Conservation (phyloP, 2,888 invertebrate genomes). For the Pandemis corylana region DNA sequence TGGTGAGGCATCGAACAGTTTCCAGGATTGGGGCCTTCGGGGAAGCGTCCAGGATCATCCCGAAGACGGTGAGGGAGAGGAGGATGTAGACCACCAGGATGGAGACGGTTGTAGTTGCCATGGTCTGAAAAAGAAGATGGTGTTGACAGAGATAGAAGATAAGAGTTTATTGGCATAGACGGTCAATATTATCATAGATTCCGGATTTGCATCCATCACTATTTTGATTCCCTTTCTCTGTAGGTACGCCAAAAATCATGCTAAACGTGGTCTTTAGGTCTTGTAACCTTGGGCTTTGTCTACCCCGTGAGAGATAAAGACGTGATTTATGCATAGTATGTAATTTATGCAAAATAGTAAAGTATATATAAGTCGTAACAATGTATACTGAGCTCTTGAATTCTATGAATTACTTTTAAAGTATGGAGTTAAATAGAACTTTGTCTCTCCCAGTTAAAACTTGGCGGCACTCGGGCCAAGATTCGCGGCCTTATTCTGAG, state of each 20-base stretch:
- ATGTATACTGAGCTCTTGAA: constrained; percentile 14
- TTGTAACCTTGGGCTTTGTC: too few species aligned
- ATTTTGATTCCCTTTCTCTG: too few species aligned
- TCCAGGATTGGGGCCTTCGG: constrained; percentile 85
- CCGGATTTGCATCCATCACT: too few species aligned
- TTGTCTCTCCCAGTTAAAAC: constrained; percentile 27
- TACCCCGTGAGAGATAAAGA: too few species aligned
- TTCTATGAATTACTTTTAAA: constrained; percentile 31
- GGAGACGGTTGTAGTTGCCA: constrained; percentile 78
- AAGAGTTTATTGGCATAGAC: too few species aligned
- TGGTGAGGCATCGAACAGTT: constrained; percentile 82
- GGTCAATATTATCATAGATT: too few species aligned
- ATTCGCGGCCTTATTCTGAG: constrained; percentile 22
- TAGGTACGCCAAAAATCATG: too few species aligned
- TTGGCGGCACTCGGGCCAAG: constrained; percentile 12
- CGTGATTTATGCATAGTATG: too few species aligned
- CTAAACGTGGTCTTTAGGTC: too few species aligned
- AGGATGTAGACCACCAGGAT: constrained; percentile 85
- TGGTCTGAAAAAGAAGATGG: constrained; percentile 70
- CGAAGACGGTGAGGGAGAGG: constrained; percentile 86
- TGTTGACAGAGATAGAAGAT: too few species aligned
- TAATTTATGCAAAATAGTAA: neutral
- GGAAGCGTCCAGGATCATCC: constrained; percentile 87
- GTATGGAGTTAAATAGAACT: constrained; percentile 16
- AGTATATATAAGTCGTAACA: neutral